phyloP scores from a whole-genome alignment of 2,888 invertebrate genomes.

The Apamea anceps region DNA sequence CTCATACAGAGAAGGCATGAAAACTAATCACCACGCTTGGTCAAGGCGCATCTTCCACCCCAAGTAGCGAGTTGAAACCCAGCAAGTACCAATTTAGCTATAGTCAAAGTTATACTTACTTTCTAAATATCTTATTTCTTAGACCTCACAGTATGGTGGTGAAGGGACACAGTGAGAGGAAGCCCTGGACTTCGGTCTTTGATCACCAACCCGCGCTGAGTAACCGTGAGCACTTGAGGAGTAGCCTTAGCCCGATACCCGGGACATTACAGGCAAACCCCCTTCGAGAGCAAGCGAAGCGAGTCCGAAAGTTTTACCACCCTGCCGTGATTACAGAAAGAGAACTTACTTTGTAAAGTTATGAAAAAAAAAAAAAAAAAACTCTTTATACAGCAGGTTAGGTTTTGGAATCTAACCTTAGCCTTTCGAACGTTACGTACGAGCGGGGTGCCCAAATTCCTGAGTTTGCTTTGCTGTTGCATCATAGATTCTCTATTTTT shows the following conservation, averaged over 20 bases:
- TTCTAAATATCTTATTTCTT: not conserved
- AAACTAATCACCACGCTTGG: not conserved
- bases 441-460: not conserved
- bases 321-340: too few relatives aligned
- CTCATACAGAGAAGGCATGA: not conserved
- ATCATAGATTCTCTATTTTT: too few relatives aligned
- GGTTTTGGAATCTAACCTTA: too few relatives aligned
- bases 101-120: conserved; percentile 3
- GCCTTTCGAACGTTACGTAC: not conserved
- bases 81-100: conserved; percentile 19
- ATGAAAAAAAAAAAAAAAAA: too few relatives aligned
- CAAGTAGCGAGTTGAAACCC: conserved; percentile 7
- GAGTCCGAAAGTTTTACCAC: too few relatives aligned
- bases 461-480: not conserved
- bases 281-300: too few relatives aligned
- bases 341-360: too few relatives aligned
- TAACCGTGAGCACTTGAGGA: not conserved
- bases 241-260: not conserved
- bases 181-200: not conserved
- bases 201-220: not conserved
- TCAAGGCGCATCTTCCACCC: not conserved
- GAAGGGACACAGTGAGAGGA: not conserved
- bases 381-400: too few relatives aligned
- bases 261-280: not conserved
- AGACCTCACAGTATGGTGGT: not conserved